phyloP scores from a whole-genome alignment of 1,140 invertebrate genomes.

The Bombus consobrinus region DNA sequence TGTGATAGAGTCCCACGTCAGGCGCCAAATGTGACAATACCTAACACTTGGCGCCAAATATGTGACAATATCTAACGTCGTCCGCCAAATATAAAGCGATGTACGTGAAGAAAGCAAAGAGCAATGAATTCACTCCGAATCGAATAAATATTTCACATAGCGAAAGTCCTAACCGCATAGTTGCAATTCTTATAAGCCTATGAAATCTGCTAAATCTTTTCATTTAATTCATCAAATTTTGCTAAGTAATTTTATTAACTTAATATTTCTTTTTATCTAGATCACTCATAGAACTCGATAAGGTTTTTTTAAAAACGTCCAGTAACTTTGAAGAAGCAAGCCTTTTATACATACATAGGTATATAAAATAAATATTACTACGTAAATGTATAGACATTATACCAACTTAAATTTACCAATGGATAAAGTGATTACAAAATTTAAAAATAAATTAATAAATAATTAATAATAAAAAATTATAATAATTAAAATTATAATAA shows the following conservation, averaged over 20 bases:
- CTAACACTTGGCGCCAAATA: slow-evolving; percentile 4
- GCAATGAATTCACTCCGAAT: background rate
- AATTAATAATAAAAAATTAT: too few relatives aligned
- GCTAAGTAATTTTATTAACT: too few relatives aligned
- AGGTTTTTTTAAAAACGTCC: background rate
- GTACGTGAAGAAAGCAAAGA: background rate
- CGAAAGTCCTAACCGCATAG: background rate
- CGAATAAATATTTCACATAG: background rate
- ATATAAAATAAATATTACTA: background rate
- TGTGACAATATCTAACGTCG: background rate
- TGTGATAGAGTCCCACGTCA: background rate
- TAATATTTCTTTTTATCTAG: too few relatives aligned
- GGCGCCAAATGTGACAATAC: background rate
- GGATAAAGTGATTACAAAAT: background rate
- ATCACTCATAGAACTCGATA: too few relatives aligned
- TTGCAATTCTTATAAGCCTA: background rate
- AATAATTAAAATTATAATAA: too few relatives aligned
- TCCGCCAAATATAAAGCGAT: background rate
- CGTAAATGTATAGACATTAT: background rate
- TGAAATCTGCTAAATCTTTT: background rate
- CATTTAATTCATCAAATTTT: background rate
- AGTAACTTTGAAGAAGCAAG: background rate
- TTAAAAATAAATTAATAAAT: too few relatives aligned
- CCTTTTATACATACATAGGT: background rate
- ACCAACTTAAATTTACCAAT: background rate